These are phyloP conservation scores for Sialis fuliginosa DNA, from an alignment of 2,888 invertebrate species.

Conservation along the genomic window DNA sequence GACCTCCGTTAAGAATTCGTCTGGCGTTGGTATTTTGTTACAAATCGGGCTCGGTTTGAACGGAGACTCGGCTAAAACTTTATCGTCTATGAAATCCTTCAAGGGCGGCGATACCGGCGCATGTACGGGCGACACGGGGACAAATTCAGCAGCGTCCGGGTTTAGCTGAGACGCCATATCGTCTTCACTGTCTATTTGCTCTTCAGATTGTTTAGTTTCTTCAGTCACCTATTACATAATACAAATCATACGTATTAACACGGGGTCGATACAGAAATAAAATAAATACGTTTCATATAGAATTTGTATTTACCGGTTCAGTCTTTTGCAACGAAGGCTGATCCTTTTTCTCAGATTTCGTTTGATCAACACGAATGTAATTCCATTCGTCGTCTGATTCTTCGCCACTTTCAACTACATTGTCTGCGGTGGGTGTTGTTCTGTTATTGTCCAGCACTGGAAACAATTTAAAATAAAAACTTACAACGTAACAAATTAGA, in stretches of 20 bases:
- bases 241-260: neutral
- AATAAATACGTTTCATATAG: neutral
- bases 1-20: constrained; percentile 46
- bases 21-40: constrained; percentile 32
- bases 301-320: constrained; percentile 13
- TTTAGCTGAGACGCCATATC: constrained; percentile 62
- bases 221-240: too few relatives aligned
- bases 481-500: neutral
- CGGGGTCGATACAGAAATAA: neutral
- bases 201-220: neutral
- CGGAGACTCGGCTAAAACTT: constrained; percentile 51
- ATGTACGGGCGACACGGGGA: constrained; percentile 45
- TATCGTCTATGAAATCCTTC: constrained; percentile 20
- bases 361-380: constrained; percentile 51
- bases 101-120: constrained; percentile 13
- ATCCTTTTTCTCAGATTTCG: constrained; percentile 32
- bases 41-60: constrained; percentile 47
- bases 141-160: constrained; percentile 73
- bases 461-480: constrained; percentile 12
- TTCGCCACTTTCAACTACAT: constrained; percentile 59
- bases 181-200: constrained; percentile 15
- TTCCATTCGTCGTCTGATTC: constrained; percentile 84
- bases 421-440: constrained; percentile 37
- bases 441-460: constrained; percentile 27
- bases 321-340: constrained; percentile 24